Conservation (phyloP, 2,113 vertebrate species). For the Carollia perspicillata region DNA sequence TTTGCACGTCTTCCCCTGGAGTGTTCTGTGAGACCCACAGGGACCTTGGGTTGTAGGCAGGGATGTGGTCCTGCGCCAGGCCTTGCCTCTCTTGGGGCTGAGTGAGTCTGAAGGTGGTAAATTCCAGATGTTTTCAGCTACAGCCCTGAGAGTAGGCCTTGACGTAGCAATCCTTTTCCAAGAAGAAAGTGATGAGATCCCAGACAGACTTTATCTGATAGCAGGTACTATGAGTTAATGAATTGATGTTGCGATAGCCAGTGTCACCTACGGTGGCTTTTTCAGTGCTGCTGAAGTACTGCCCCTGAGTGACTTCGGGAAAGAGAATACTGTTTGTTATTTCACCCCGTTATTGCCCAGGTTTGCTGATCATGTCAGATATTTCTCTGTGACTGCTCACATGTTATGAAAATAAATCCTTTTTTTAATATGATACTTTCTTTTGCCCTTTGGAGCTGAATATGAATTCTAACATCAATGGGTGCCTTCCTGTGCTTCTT, state of each 20-base stretch:
- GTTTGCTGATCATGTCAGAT: background rate
- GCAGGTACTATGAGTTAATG: background rate
- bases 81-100: background rate
- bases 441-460: background rate
- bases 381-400: background rate
- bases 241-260: background rate
- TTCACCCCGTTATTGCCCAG: background rate
- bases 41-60: background rate
- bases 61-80: background rate
- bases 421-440: background rate
- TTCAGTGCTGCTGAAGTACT: background rate
- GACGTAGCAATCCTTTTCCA: background rate
- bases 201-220: background rate
- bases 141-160: background rate
- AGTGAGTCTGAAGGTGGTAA: background rate
- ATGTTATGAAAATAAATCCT: background rate
- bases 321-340: background rate
- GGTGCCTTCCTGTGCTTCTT: background rate
- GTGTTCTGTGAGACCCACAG: background rate
- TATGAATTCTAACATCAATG: background rate
- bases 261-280: background rate
- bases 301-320: background rate
- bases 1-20: background rate
- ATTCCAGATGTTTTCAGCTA: constrained; percentile 6
- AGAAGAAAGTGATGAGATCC: background rate